Evolutionary conservation across 2,797 vertebrate genomes (phyloP), one percentile per base, ranked within the genome.

Genomic region (Acrossocheilus wenchowensis): DNA sequence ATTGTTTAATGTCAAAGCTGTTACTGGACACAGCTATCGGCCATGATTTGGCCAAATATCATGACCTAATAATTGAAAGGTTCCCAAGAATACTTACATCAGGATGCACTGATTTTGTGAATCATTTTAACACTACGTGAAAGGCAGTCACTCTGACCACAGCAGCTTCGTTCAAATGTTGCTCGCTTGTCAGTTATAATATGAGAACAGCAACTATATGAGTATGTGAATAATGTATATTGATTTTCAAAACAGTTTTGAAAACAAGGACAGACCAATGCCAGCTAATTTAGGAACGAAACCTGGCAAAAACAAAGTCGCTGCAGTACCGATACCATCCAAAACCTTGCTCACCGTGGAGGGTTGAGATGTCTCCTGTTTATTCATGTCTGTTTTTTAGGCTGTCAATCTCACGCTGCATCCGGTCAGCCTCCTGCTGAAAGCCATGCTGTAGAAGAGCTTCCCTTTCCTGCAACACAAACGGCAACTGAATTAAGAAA

Each of bases 381-480:
- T 9, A 7, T 2, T 71, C 9, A 88, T 83, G 21, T 88, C 82
- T 17, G 1, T 3, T 69, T 72, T 72, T 85, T 43, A 90, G 71
- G 2, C 21, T 30, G 1, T 87, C 15, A 71, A 90, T 87, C 62
- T 88, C 68, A 0, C 68, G 39, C 45, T 85, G 77, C 87, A 90
- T 87, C n/a, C 0, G n/a, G 10, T 34, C 43, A 26, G 87, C 87
- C n/a, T 50, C 39, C 6, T 66, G 15, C 19, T 77, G 5, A 50
- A 90, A 88, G 30, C 75, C 85, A 54, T 75, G 34, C 2, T 78
- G 2, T 34, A 85, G 1, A 64, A 88, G 79, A 83, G 23, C 62
- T 34, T 66, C 26, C 1, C 62, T 83, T 48, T 90, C 89, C 89
- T 90, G 75, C 8, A 85, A 88, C 14, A 89, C 64, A 85, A 36